phyloP scores from a whole-genome alignment of 2,888 invertebrate species.

The Athalia cordata region DNA sequence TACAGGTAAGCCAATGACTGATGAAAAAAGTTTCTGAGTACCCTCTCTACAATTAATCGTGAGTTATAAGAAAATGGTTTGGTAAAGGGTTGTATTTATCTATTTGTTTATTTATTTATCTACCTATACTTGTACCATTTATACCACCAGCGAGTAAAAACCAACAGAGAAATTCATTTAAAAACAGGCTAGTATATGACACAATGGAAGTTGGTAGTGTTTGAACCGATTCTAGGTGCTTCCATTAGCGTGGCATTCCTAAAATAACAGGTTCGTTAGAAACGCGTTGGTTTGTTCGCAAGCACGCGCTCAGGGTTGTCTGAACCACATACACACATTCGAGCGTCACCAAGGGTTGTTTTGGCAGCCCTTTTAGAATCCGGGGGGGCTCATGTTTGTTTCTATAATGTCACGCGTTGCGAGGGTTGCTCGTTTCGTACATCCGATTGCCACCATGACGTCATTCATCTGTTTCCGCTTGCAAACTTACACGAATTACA shows the following conservation, averaged over 20 bases:
- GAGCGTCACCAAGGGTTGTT: slow-evolving; percentile 48
- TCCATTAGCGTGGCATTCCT: slow-evolving; percentile 52
- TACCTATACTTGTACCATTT: background rate
- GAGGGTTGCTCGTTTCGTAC: slow-evolving; percentile 38
- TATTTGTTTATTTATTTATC: slow-evolving; percentile 9
- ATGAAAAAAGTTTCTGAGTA: background rate
- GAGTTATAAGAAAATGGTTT: background rate
- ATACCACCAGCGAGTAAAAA: slow-evolving; percentile 20
- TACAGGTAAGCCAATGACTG: slow-evolving; percentile 11
- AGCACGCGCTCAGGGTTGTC: background rate
- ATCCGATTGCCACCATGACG: slow-evolving; percentile 55
- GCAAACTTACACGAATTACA: background rate
- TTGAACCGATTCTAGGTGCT: slow-evolving; percentile 37
- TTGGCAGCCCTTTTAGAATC: slow-evolving; percentile 52
- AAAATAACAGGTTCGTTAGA: slow-evolving; percentile 57
- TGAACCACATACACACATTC: background rate
- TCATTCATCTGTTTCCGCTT: slow-evolving; percentile 54
- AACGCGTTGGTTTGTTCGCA: slow-evolving; percentile 44
- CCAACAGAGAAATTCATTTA: slow-evolving; percentile 47
- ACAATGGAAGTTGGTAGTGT: slow-evolving; percentile 25
- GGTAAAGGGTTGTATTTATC: background rate
- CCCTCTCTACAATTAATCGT: background rate
- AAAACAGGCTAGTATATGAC: slow-evolving; percentile 40
- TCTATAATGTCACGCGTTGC: slow-evolving; percentile 49
- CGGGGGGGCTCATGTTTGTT: slow-evolving; percentile 50